phyloP scores from a whole-genome alignment of 1,140 invertebrate genomes.

The Drosophila kanapiae region DNA sequence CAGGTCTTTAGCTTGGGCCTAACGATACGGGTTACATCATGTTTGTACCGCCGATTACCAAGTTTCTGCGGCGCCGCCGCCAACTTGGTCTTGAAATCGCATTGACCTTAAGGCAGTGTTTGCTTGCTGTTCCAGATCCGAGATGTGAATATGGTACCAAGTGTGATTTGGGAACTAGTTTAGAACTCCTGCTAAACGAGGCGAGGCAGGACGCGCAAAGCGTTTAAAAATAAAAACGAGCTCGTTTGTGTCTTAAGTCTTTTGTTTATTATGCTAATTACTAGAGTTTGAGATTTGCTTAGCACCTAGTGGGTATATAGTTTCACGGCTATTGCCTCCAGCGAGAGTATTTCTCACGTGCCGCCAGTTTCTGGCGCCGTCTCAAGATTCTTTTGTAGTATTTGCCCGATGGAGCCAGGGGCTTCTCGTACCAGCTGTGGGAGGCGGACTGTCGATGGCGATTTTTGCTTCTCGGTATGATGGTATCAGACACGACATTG shows the following conservation, averaged over 20 bases:
- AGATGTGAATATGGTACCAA: no score
- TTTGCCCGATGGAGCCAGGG: neutral
- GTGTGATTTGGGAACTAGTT: neutral
- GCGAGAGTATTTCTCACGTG: slow-evolving; percentile 41
- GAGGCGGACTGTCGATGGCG: neutral
- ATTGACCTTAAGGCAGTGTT: slow-evolving; percentile 64
- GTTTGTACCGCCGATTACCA: slow-evolving; percentile 65
- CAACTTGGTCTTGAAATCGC: slow-evolving; percentile 65
- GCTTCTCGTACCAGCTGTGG: neutral
- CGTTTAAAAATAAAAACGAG: slow-evolving; percentile 20
- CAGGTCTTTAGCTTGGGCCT: slow-evolving; percentile 58
- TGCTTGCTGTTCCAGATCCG: slow-evolving; percentile 4
- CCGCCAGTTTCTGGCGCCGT: slow-evolving; percentile 43
- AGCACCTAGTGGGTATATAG: slow-evolving; percentile 20
- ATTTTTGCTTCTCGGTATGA: neutral
- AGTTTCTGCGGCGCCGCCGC: slow-evolving; percentile 15
- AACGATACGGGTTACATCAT: slow-evolving; percentile 64
- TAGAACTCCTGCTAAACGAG: slow-evolving; percentile 31
- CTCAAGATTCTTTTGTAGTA: slow-evolving; percentile 34
- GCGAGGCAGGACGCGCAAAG: slow-evolving; percentile 9
- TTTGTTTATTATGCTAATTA: slow-evolving; percentile 54
- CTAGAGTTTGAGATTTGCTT: slow-evolving; percentile 26
- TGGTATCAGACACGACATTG: slow-evolving; percentile 1
- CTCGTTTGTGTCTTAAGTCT: slow-evolving; percentile 21
- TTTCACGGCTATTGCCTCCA: slow-evolving; percentile 11